Evolutionary conservation across 2,797 vertebrate species (phyloP), one percentile per base, ranked within the genome.

Genomic region (Sebastes diaconus): DNA sequence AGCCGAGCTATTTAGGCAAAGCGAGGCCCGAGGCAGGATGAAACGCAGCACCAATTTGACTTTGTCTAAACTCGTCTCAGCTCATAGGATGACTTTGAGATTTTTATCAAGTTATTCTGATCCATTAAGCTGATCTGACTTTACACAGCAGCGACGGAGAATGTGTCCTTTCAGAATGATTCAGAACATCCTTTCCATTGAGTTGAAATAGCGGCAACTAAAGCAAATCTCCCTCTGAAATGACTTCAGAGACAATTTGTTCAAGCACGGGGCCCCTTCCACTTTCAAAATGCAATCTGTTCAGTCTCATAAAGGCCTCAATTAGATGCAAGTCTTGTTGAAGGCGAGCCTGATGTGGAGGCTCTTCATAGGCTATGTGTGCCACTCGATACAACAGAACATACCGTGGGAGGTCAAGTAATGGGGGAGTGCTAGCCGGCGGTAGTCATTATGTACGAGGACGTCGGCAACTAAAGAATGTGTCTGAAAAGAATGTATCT

Each of bases 401-500:
- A 10, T 77, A 52, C 81, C 79, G 20, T 6, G 54, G 75, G 80
- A 82, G 85, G 88, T 89, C 88, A 73, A 81, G 80, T 79, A 74
- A 81, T 64, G 22, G 69, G 42, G 68, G 67, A 73, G 64, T 3
- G 74, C 58, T 8, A 71, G 81, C 73, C 46, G 16, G 54, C 14
- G 55, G 65, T 70, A 60, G 25, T 64, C 71, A 68, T 87, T 82
- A 74, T 66, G 73, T 70, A 32, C 12, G 74, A 77, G 63, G 73
- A 87, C 29, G 63, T 57, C 18, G 12, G 42, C 69, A 57, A 68
- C 66, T 68, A 77, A 79, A 85, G 54, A 30, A 60, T 73, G 58
- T 73, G 60, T 82, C 71, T 67, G 82, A 85, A 90, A 88, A 91
- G 75, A 86, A 80, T 79, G 81, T 57, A 81, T 84, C 66, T 67